These are phyloP conservation scores for Lophura nycthemera DNA, from an alignment of 2,113 vertebrate genomes.

Conservation along the genomic window DNA sequence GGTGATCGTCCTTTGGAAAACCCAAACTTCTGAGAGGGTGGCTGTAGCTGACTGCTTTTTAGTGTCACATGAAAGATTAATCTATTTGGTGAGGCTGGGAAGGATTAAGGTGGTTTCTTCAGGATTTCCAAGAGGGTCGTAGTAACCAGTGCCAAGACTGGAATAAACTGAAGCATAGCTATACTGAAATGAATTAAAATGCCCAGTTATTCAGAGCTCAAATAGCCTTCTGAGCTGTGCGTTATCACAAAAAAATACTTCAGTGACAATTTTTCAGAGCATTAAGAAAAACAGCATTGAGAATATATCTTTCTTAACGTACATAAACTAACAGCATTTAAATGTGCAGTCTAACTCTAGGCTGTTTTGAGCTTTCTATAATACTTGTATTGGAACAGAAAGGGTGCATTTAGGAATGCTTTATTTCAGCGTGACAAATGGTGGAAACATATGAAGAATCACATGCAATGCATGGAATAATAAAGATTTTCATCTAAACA, in stretches of 20 bases:
- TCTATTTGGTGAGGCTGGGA: not conserved
- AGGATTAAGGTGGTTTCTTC: conserved; percentile 23
- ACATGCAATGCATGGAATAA: not conserved
- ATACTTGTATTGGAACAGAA: not conserved
- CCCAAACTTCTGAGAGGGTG: not conserved
- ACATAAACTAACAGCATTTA: conserved; percentile 1
- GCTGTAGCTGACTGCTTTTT: conserved; percentile 9
- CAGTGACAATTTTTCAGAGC: not conserved
- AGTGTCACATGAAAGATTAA: conserved; percentile 10
- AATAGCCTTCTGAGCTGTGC: not conserved
- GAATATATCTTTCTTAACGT: not conserved
- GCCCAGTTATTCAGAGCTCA: not conserved
- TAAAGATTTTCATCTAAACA: not conserved
- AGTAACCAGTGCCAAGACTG: not conserved
- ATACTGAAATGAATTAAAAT: not conserved
- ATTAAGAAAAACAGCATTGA: not conserved
- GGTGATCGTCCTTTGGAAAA: not conserved
- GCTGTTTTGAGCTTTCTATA: not conserved
- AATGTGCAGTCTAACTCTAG: not conserved
- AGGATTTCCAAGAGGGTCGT: not conserved
- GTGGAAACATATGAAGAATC: not conserved
- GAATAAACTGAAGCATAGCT: not conserved
- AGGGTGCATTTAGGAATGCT: not conserved
- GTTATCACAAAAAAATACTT: conserved; percentile 1
- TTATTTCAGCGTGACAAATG: not conserved